Evolutionary conservation across 2,113 vertebrate genomes (phyloP).

Genomic region (Charadrius vociferus): DNA sequence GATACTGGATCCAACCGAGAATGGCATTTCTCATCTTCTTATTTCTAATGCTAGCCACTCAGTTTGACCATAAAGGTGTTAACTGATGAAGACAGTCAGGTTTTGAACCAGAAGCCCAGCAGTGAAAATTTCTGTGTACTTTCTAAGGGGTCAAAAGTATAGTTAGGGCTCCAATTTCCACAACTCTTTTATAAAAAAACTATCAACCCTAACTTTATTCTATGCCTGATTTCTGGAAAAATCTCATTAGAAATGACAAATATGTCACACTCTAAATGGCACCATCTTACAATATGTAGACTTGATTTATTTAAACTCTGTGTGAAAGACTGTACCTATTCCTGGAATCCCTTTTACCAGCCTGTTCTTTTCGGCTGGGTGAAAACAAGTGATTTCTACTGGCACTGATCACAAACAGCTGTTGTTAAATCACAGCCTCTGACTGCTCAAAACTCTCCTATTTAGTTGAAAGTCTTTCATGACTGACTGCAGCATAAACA

Average conservation of each 20-base stretch:
- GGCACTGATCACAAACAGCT: slow-evolving; percentile 59
- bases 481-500: slow-evolving; percentile 1
- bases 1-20: neutral
- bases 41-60: neutral
- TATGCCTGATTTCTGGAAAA: neutral
- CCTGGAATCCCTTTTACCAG: slow-evolving; percentile 16
- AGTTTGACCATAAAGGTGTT: neutral
- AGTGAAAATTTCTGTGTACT: neutral
- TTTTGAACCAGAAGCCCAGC: neutral
- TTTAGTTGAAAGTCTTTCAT: slow-evolving; percentile 7
- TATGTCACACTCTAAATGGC: neutral
- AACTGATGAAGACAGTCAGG: neutral
- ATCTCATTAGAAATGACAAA: neutral
- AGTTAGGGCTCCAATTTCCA: neutral
- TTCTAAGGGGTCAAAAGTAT: neutral
- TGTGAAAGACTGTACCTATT: slow-evolving; percentile 42
- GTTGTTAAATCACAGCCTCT: slow-evolving; percentile 32
- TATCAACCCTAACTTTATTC: neutral
- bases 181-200: neutral
- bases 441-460: slow-evolving; percentile 22
- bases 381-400: slow-evolving; percentile 53
- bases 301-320: neutral
- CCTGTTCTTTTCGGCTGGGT: neutral
- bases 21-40: neutral
- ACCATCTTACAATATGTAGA: neutral